Percentiles rank a stretch among this genome's conserved stretches.
Conservation (phyloP, 1,140 invertebrate species). For the Dinoponera quadriceps region DNA sequence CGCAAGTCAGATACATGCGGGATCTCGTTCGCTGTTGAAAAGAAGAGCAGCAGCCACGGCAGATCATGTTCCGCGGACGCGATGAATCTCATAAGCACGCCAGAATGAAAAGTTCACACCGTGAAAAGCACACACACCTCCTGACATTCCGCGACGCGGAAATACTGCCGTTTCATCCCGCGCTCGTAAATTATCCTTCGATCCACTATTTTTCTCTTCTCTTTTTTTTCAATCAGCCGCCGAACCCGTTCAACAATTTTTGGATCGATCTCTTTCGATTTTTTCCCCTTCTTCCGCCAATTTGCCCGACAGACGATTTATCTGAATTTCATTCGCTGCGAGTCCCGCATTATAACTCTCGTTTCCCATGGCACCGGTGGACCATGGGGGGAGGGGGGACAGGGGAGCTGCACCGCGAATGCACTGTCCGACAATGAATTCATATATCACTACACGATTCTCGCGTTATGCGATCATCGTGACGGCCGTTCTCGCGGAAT, state of each 20-base stretch:
- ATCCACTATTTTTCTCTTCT: background rate
- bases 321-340: conserved; percentile 29
- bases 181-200: background rate
- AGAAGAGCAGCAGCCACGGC: no score
- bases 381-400: background rate
- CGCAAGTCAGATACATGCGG: no score
- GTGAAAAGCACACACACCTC: background rate
- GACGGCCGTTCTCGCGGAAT: background rate
- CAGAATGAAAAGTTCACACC: no score
- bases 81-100: no score
- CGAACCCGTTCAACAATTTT: background rate
- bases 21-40: background rate
- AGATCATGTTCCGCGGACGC: no score
- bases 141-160: background rate
- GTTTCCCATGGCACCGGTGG: background rate
- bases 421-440: conserved; percentile 15
- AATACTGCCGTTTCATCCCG: conserved; percentile 4
- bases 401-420: background rate
- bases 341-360: background rate
- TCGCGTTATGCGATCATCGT: conserved; percentile 28
- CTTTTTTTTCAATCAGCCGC: no score
- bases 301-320: background rate
- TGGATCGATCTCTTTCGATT: background rate
- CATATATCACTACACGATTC: conserved; percentile 35
- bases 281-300: background rate